Evolutionary conservation across 2,797 vertebrate species (phyloP).

Genomic region (Heliangelus exortis): DNA sequence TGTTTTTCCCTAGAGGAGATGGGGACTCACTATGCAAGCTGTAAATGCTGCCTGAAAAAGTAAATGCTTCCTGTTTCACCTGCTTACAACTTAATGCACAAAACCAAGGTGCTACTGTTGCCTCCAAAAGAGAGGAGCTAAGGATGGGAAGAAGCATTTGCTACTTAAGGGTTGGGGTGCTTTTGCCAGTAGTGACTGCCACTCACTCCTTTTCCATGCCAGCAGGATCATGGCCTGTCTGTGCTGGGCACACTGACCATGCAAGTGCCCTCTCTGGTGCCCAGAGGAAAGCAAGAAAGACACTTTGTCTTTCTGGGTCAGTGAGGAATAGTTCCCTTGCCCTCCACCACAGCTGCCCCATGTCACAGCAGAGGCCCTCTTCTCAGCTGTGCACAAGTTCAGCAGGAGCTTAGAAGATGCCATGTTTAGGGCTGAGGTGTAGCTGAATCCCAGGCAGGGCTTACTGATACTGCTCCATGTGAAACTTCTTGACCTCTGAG

Average conservation of each 20-base stretch:
- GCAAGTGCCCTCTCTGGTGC: not conserved
- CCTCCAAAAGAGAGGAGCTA: conserved; percentile 9
- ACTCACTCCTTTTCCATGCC: not conserved
- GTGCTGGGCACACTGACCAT: not conserved
- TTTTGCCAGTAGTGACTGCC: conserved; percentile 19
- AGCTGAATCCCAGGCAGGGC: not conserved
- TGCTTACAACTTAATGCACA: conserved; percentile 54
- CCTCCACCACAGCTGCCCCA: not conserved
- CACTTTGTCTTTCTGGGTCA: not conserved
- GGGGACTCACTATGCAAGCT: conserved; percentile 72
- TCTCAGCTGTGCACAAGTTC: not conserved
- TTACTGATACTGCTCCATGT: not conserved
- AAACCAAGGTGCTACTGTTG: conserved; percentile 40
- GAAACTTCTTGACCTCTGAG: conserved; percentile 15
- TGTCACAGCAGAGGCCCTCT: not conserved
- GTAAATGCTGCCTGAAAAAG: conserved; percentile 72
- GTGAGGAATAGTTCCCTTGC: not conserved
- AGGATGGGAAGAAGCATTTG: conserved; percentile 36
- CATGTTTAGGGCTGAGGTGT: not conserved
- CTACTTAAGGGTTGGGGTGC: not conserved
- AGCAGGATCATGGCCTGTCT: not conserved
- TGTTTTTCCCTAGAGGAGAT: conserved; percentile 73
- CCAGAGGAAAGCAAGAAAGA: not conserved
- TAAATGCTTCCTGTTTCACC: conserved; percentile 73
- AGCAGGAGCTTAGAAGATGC: not conserved